Conservation (phyloP, 2,888 invertebrate genomes). For the Acholoe squamosa region DNA sequence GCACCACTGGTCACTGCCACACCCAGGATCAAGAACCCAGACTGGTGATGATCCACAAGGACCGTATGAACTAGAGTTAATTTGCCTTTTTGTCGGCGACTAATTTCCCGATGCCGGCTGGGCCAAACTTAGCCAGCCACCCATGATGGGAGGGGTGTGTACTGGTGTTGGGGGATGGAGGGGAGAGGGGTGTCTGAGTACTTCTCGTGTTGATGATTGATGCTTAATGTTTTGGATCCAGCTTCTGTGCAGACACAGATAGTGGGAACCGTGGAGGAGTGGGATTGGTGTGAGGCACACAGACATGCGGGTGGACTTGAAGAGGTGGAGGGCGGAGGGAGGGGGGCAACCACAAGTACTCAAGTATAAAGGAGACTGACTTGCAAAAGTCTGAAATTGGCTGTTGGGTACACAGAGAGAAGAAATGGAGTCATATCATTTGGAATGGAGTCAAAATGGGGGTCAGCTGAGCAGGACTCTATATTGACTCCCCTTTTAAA, state of each 20-base stretch:
- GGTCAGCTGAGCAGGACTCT: too few species aligned
- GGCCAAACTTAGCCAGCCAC: neutral
- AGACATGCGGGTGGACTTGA: neutral
- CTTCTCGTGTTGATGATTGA: conserved; percentile 24
- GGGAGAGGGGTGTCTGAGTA: neutral
- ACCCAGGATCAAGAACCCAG: neutral
- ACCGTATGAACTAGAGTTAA: too few species aligned
- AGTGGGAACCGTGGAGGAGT: conserved; percentile 6
- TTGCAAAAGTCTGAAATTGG: too few species aligned
- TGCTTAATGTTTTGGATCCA: conserved; percentile 30
- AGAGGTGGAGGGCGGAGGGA: neutral
- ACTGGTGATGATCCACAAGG: too few species aligned
- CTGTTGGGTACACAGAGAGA: too few species aligned
- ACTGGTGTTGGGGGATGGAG: neutral
- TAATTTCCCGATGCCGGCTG: neutral
- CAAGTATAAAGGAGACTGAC: too few species aligned
- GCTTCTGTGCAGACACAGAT: neutral
- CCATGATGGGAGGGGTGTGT: neutral
- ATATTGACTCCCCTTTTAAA: too few species aligned
- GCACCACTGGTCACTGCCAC: neutral
- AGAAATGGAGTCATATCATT: too few species aligned
- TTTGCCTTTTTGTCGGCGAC: neutral
- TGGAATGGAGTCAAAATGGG: too few species aligned
- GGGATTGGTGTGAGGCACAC: neutral
- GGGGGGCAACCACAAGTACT: neutral